Evolutionary conservation across 2,797 vertebrate genomes (phyloP), one percentile per base, ranked within the genome.

Genomic region (Myotis planiceps): DNA sequence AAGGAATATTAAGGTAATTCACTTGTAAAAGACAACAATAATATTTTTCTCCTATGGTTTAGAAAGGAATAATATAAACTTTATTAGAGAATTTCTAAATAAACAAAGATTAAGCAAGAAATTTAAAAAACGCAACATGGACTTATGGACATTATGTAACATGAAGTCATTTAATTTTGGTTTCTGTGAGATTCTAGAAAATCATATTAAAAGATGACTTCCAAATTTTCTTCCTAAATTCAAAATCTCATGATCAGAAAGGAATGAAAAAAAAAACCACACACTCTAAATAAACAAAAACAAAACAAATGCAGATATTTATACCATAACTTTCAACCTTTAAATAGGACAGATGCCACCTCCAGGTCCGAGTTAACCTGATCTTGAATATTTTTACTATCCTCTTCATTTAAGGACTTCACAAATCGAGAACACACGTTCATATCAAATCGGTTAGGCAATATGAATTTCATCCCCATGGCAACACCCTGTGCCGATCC

Each of bases 361-460:
- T 99, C 99, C 96, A 99, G 98, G 96, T 99, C 99, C 27, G 99
- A 99, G 98, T 99, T 99, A 88, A 99, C 99, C 98, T 99, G 99
- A 98, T 99, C 99, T 98, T 99, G 99, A 98, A 99, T 99, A 97
- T 99, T 99, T 99, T 99, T 99, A 97, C 99, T 99, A 65, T 99
- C 99, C 96, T 99, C 99, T 97, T 99, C 99, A 68, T 99, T 99
- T 76, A 99, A 98, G 1, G 99, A 99, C 95, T 99, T 99, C 53
- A 99, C 99, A 97, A 99, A 99, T 42, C 99, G 99, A 0, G 99
- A 99, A 97, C 99, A 99, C 23, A 99, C 99, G 0, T 99, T 99
- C 99, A 99, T 99, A 97, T 99, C 99, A 96, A 99, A 99, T 97
- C 99, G 99, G 88, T 99, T 99, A 53, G 99, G 99, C 96, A 99